These are phyloP conservation scores for Cryptotis parvus DNA, from an alignment of 2,113 vertebrate genomes.

Conservation along the genomic window DNA sequence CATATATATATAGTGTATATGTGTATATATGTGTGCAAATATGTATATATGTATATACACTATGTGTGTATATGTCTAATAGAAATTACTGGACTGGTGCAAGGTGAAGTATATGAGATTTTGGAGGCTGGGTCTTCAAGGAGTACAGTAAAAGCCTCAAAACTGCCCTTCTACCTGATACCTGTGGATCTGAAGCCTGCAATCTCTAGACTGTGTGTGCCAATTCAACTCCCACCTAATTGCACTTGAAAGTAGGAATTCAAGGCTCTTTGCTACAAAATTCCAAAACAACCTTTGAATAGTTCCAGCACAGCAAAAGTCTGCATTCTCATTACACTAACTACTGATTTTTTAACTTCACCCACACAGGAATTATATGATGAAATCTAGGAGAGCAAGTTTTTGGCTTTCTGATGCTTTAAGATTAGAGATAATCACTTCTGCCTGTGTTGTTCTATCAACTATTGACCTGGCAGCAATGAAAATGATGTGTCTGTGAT, in stretches of 20 bases:
- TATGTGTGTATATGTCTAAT: too few relatives aligned
- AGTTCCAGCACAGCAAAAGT: slow-evolving; percentile 52
- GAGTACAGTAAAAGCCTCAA: not conserved
- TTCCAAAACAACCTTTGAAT: slow-evolving; percentile 69
- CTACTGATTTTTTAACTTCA: slow-evolving; percentile 50
- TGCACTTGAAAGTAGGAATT: slow-evolving; percentile 50
- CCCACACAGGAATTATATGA: slow-evolving; percentile 37
- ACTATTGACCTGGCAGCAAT: not conserved
- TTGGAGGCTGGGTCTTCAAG: slow-evolving; percentile 57
- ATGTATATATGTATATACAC: too few relatives aligned
- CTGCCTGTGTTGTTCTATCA: not conserved
- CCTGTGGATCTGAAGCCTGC: not conserved
- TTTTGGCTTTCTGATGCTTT: slow-evolving; percentile 15
- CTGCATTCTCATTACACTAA: slow-evolving; percentile 56
- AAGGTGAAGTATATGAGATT: not conserved
- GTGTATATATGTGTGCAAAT: too few relatives aligned
- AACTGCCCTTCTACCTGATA: slow-evolving; percentile 19
- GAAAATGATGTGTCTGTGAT: not conserved
- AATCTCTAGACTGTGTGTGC: slow-evolving; percentile 1
- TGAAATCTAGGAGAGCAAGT: slow-evolving; percentile 8
- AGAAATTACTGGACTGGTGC: not conserved
- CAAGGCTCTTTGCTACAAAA: slow-evolving; percentile 68
- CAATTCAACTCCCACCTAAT: slow-evolving; percentile 6
- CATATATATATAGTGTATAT: too few relatives aligned
- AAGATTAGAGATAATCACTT: not conserved